A percentile compares a stretch with the other conserved stretches of the same genome.
phyloP scores from a whole-genome alignment of 2,888 invertebrate species.

The Chloromyia formosa region DNA sequence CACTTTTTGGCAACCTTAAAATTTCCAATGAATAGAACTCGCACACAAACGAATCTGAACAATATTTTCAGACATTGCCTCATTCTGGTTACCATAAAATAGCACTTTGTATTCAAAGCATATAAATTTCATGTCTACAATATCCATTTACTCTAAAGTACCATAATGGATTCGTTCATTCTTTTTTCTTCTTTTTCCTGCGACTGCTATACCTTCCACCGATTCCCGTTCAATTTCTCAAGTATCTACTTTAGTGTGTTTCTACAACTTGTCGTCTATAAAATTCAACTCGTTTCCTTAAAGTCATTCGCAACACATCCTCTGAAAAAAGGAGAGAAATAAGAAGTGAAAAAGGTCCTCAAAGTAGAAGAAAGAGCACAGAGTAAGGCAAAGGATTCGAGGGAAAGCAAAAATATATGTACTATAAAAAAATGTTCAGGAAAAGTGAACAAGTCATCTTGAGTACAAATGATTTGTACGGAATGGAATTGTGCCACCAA shows the following conservation, averaged over 20 bases:
- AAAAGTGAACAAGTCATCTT: conserved; percentile 27
- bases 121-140: conserved; percentile 51
- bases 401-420: no score
- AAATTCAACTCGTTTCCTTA: conserved; percentile 48
- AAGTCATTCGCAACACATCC: conserved; percentile 34
- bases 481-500: not conserved
- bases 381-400: no score
- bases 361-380: conserved; percentile 1
- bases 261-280: conserved; percentile 46
- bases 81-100: conserved; percentile 44
- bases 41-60: no score
- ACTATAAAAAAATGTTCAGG: no score
- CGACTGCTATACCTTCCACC: conserved; percentile 35
- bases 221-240: conserved; percentile 37
- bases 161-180: conserved; percentile 47
- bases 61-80: conserved; percentile 24
- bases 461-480: conserved; percentile 14
- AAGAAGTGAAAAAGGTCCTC: not conserved
- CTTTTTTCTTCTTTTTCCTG: conserved; percentile 30
- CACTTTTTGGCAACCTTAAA: no score
- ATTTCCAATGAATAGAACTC: no score
- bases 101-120: conserved; percentile 51
- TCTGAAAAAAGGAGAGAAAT: conserved; percentile 17
- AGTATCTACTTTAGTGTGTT: conserved; percentile 6
- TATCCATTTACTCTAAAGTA: conserved; percentile 50